Base-by-base conservation (phyloP, 2,113 vertebrate species). In the Motacilla tschutschensis region DNA sequence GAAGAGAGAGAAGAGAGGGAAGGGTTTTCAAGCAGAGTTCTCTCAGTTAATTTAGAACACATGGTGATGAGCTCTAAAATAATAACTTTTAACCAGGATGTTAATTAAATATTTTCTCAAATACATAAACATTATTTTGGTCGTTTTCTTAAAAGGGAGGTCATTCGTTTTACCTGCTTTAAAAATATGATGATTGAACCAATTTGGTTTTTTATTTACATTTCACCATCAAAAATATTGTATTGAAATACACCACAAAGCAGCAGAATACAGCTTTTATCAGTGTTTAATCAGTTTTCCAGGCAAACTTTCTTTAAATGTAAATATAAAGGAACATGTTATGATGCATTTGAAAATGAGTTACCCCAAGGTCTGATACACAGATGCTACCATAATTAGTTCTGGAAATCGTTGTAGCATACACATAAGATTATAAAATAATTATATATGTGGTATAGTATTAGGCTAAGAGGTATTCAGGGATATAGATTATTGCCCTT, bases 161-260 rank as follows among this genome's bases (percentile, higher is more conserved):
- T 96, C 63, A 94, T 97, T 96, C 84, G 96, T 93, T 97, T 95
- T 95, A 97, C 93, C 77, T 94, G 76, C 92, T 95, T 95, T 92
- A 90, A 96, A 95, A 93, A 90, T 85, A 94, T 87, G 87, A 95
- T 93, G 79, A 96, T 96, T 96, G 75, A 96, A 93, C 83, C 62
- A 96, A 96, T 96, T 96, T 95, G 36, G 10, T 51, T 92, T 96
- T 96, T 95, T 93, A 96, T 96, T 97, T 97, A 96, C 71, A 94
- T 95, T 96, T 97, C 96, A 87, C 58, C 40, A 78, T 63, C 72
- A 88, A 89, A 94, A 94, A 95, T 93, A 95, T 93, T 96, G 94
- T 93, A 91, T 93, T 95, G 63, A 95, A 96, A 90, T 69, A 94
- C 33, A 91, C n/a, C 31, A 83, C 60, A 95, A 85, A 95, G 53